Conservation (phyloP, 2,113 vertebrate species). For the Argyrosomus japonicus region DNA sequence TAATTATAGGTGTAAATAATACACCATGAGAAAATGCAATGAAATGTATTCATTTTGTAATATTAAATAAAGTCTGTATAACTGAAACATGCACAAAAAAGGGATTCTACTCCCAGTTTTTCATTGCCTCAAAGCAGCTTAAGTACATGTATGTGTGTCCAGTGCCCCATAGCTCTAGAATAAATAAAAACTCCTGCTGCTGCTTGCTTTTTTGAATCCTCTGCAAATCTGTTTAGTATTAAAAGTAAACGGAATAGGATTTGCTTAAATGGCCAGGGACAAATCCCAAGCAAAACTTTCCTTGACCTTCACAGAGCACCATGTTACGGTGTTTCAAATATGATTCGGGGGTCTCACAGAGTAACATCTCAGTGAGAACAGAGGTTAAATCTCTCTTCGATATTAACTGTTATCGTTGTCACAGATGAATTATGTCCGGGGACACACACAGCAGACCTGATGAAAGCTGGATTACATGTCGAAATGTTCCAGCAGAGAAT, state of each 20-base stretch:
- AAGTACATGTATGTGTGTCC: slow-evolving; percentile 14
- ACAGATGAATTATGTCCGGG: background rate
- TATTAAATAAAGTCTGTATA: background rate
- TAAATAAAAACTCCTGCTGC: slow-evolving; percentile 43
- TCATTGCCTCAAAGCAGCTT: slow-evolving; percentile 3
- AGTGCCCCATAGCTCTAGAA: slow-evolving; percentile 12
- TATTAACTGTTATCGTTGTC: background rate
- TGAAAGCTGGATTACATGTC: background rate
- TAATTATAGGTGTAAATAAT: no score
- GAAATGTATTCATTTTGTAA: background rate
- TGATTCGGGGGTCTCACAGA: background rate
- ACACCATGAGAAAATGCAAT: background rate
- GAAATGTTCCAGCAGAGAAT: background rate
- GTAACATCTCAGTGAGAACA: background rate
- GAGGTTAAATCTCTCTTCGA: background rate
- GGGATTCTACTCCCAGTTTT: slow-evolving; percentile 1
- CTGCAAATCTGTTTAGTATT: slow-evolving; percentile 71
- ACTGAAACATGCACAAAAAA: background rate
- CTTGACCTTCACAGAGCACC: slow-evolving; percentile 11
- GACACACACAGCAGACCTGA: background rate
- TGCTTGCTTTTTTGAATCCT: slow-evolving; percentile 50
- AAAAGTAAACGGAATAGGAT: slow-evolving; percentile 70
- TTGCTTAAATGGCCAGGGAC: slow-evolving; percentile 29
- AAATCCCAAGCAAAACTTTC: slow-evolving; percentile 40
- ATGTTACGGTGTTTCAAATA: slow-evolving; percentile 9